These are phyloP conservation scores for Tauraco erythrolophus DNA, from an alignment of 2,113 vertebrate species.

Conservation along the genomic window DNA sequence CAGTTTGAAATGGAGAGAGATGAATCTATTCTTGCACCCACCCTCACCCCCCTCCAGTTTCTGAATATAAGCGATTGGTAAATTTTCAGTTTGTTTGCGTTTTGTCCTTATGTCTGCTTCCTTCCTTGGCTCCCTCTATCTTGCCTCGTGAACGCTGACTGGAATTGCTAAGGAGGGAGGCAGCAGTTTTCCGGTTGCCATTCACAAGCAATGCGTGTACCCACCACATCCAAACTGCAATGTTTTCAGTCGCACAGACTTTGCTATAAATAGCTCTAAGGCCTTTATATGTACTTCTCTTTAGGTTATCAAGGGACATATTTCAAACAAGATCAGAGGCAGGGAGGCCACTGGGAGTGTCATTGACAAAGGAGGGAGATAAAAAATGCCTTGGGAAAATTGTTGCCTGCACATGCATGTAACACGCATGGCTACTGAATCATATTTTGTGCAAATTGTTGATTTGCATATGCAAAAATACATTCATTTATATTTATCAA, in stretches of 20 bases:
- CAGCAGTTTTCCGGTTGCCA: constrained; percentile 30
- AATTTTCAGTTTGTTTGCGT: constrained; percentile 56
- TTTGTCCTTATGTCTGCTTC: constrained; percentile 57
- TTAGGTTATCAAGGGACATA: constrained; percentile 13
- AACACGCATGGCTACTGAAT: not conserved
- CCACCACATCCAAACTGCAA: constrained; percentile 31
- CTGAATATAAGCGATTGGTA: constrained; percentile 25
- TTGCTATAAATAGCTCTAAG: constrained; percentile 58
- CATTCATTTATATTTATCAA: not conserved
- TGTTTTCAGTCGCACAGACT: constrained; percentile 40
- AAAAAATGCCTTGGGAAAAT: not conserved
- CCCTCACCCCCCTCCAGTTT: not conserved
- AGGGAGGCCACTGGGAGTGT: not conserved
- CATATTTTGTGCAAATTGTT: not conserved
- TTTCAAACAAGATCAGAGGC: not conserved
- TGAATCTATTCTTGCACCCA: not conserved
- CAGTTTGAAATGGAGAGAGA: constrained; percentile 32
- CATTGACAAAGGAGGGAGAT: not conserved
- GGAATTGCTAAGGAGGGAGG: constrained; percentile 36
- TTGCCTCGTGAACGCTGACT: constrained; percentile 24
- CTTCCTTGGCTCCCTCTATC: constrained; percentile 6
- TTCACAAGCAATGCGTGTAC: not conserved
- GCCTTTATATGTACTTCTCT: constrained; percentile 1
- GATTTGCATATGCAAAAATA: not conserved
- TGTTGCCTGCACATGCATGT: not conserved